A percentile compares a stretch with the other conserved stretches of the same genome.
Conservation (phyloP, 2,113 vertebrate species). For the Amblyopsis rosae region DNA sequence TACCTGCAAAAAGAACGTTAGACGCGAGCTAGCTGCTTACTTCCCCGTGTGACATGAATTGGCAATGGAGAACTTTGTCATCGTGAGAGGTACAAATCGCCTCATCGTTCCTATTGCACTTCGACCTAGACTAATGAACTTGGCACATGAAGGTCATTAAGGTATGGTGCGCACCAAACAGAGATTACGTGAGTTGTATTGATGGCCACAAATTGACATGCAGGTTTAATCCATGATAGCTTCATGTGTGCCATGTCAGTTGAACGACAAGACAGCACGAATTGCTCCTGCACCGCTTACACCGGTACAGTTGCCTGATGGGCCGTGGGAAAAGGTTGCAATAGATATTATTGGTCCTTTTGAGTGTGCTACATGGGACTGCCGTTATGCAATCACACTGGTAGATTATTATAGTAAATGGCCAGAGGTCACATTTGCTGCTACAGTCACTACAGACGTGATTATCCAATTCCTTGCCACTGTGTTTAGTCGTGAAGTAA, state of each 20-base stretch:
- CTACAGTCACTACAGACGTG: neutral
- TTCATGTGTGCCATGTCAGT: no score
- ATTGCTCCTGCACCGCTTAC: neutral
- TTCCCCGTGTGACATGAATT: neutral
- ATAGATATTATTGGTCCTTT: neutral
- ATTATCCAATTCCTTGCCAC: no score
- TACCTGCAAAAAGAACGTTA: neutral
- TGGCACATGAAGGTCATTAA: neutral
- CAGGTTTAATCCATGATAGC: no score
- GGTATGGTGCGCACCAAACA: neutral
- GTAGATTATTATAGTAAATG: neutral
- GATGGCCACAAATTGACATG: neutral
- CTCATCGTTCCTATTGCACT: no score
- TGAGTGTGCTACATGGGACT: conserved; percentile 1
- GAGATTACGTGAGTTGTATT: neutral
- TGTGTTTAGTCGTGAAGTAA: no score
- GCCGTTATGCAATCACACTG: neutral
- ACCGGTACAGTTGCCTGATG: neutral
- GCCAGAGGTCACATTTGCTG: neutral
- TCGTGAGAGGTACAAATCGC: no score
- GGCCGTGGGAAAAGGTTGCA: conserved; percentile 2
- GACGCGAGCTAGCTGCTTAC: neutral
- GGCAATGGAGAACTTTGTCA: neutral
- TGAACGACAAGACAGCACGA: no score
- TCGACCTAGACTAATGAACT: no score